Evolutionary conservation across 2,113 vertebrate genomes (phyloP).

Genomic region (Lynx canadensis): DNA sequence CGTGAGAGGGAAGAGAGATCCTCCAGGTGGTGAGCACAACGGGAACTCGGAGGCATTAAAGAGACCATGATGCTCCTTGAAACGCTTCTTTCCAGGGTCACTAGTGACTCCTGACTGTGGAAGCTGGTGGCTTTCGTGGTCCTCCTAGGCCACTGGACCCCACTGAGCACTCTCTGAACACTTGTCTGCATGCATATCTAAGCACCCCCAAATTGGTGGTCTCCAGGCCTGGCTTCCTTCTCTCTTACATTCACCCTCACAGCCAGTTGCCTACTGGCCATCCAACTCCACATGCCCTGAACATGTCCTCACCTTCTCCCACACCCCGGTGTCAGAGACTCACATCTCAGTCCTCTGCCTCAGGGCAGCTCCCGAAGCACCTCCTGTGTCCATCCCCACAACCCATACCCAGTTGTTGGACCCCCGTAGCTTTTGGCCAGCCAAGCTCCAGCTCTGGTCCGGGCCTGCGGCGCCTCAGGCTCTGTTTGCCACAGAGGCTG

Average conservation of each 20-base stretch:
- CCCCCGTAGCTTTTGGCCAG: not conserved
- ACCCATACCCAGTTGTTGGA: not conserved
- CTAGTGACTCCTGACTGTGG: not conserved
- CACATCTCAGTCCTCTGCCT: not conserved
- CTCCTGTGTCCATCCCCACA: fast-evolving
- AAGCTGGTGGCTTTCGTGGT: not conserved
- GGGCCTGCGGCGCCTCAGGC: fast-evolving
- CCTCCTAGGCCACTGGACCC: not conserved
- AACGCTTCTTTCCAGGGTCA: not conserved
- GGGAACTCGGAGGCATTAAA: not conserved
- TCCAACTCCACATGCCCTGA: not conserved
- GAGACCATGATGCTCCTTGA: not conserved
- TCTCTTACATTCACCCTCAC: not conserved
- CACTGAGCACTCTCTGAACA: too few relatives aligned
- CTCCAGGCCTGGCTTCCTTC: not conserved
- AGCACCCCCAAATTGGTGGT: not conserved
- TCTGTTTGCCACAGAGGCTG: not conserved
- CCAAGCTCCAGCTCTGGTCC: not conserved
- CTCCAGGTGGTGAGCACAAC: not conserved
- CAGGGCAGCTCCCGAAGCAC: not conserved
- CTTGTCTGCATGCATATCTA: not conserved
- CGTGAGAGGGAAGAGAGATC: not conserved
- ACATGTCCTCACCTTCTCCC: not conserved
- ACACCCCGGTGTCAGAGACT: fast-evolving
- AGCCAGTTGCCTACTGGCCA: not conserved